phyloP scores from a whole-genome alignment of 1,140 invertebrate genomes.

The Papilio glaucus region DNA sequence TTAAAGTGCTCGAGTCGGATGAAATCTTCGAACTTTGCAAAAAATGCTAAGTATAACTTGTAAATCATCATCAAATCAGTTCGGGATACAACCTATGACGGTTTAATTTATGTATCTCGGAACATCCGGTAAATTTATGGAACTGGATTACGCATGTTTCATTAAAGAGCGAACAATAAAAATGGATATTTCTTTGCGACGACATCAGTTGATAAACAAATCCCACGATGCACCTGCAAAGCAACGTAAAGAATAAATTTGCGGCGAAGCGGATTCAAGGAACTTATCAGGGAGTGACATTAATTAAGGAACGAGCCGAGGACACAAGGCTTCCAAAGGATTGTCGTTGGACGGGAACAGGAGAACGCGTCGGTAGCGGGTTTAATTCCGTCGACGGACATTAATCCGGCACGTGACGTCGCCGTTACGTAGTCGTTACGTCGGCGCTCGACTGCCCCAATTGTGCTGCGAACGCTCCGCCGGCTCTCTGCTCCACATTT shows the following conservation, averaged over 20 bases:
- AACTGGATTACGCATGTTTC: no score
- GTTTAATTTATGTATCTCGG: no score
- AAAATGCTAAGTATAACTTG: no score
- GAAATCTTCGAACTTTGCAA: no score
- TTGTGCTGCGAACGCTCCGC: not conserved
- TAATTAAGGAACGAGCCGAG: not conserved
- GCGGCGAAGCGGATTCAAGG: not conserved
- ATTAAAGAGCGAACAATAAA: no score
- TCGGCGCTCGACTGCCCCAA: constrained; percentile 12
- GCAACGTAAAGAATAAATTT: not conserved
- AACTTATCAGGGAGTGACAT: not conserved
- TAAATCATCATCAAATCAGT: no score
- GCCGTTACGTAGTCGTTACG: not conserved
- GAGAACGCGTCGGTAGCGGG: not conserved
- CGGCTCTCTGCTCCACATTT: constrained; percentile 12
- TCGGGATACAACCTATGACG: no score
- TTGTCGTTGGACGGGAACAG: not conserved
- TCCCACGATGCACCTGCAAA: no score
- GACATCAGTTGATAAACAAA: no score
- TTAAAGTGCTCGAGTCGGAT: no score
- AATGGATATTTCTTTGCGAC: no score
- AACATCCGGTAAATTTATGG: no score
- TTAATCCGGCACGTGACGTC: constrained; percentile 1
- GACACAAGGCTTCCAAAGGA: not conserved
- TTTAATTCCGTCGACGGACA: constrained; percentile 9